phyloP scores from a whole-genome alignment of 2,888 invertebrate species.

The Glaucopsyche alexis region DNA sequence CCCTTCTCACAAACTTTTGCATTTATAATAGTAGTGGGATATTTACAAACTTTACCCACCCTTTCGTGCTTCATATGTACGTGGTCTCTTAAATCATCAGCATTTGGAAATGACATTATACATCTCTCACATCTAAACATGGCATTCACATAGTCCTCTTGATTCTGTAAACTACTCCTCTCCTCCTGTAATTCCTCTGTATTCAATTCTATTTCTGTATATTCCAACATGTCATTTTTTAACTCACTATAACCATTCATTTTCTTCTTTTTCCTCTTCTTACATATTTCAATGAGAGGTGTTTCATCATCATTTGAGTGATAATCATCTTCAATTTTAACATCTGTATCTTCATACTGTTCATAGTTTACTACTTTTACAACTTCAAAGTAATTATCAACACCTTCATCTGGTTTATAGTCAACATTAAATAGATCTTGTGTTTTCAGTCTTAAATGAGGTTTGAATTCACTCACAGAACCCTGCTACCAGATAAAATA shows the following conservation, averaged over 20 bases:
- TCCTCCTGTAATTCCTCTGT: conserved; percentile 55
- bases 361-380: background rate
- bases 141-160: conserved; percentile 62
- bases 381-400: conserved; percentile 2
- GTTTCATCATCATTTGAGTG: conserved; percentile 35
- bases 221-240: conserved; percentile 39
- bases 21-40: background rate
- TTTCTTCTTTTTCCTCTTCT: conserved; percentile 42
- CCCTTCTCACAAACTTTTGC: no score
- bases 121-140: conserved; percentile 63
- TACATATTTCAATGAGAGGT: conserved; percentile 39
- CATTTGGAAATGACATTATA: conserved; percentile 59
- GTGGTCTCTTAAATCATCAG: conserved; percentile 65
- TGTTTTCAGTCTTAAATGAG: conserved; percentile 8
- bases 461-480: background rate
- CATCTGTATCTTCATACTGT: background rate
- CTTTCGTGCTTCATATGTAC: conserved; percentile 55
- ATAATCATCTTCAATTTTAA: conserved; percentile 24
- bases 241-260: conserved; percentile 38
- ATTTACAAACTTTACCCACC: conserved; percentile 47
- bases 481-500: background rate
- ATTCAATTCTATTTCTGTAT: conserved; percentile 52
- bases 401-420: background rate
- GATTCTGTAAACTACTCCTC: conserved; percentile 45
- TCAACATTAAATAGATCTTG: conserved; percentile 22